A percentile compares a stretch with the other conserved stretches of the same genome.
These are phyloP conservation scores for Trematomus loennbergii DNA, from an alignment of 2,113 vertebrate genomes.

Conservation along the genomic window DNA sequence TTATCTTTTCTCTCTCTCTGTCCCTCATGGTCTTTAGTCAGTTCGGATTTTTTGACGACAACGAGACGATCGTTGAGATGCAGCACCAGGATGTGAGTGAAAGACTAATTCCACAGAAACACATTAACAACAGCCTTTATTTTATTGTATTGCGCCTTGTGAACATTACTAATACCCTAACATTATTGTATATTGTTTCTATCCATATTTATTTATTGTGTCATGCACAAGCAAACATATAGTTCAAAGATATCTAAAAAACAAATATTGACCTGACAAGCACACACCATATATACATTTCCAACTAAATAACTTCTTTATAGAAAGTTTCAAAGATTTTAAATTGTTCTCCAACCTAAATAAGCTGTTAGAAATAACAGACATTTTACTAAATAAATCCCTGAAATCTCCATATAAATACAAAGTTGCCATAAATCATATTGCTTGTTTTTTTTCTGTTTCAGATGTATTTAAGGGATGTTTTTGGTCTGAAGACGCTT, in stretches of 20 bases:
- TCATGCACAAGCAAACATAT: background rate
- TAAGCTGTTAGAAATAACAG: no score
- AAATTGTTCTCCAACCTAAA: no score
- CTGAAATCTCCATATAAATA: no score
- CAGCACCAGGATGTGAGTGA: conserved; percentile 87
- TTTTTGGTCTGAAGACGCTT: conserved; percentile 90
- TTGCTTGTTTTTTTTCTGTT: conserved; percentile 16
- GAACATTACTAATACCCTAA: background rate
- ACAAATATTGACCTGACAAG: background rate
- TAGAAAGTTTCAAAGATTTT: no score
- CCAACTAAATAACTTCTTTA: no score
- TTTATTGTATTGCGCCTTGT: background rate
- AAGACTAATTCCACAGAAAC: conserved; percentile 4
- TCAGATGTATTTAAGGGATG: conserved; percentile 84
- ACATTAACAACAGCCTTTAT: background rate
- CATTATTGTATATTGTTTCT: background rate
- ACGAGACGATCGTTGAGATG: conserved; percentile 91
- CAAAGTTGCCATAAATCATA: no score
- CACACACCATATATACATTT: background rate
- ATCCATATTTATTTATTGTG: background rate
- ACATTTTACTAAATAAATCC: no score
- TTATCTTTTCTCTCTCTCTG: background rate
- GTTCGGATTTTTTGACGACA: conserved; percentile 92
- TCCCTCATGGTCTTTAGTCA: conserved; percentile 81
- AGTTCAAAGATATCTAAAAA: background rate